Evolutionary conservation across 2,888 invertebrate genomes (phyloP).

Genomic region (Apamea crenata): DNA sequence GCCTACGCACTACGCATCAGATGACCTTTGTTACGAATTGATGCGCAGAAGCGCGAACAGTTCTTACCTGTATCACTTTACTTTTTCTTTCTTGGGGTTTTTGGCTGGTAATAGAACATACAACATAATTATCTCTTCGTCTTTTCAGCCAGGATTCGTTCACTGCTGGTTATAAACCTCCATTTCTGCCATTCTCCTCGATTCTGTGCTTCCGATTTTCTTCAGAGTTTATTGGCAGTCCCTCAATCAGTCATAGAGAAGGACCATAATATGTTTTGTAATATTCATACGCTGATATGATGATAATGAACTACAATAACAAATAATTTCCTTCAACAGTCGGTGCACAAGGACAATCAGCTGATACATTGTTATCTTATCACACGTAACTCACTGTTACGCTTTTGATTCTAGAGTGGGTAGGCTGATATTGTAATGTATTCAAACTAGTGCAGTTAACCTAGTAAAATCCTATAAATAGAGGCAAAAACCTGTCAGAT

Average conservation of each 20-base stretch:
- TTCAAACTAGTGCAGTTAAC: constrained; percentile 9
- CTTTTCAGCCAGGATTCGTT: neutral
- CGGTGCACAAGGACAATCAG: constrained; percentile 57
- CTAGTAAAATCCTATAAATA: neutral
- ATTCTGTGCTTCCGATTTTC: neutral
- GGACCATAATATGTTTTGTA: constrained; percentile 13
- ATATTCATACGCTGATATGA: constrained; percentile 30
- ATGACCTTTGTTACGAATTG: constrained; percentile 47
- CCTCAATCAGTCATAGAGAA: constrained; percentile 12
- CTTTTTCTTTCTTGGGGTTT: neutral
- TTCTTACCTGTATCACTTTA: constrained; percentile 1
- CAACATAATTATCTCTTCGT: neutral
- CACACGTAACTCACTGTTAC: constrained; percentile 43
- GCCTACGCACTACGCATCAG: constrained; percentile 48
- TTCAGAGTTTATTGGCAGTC: neutral
- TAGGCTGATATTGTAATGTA: constrained; percentile 20
- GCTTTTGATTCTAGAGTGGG: constrained; percentile 46
- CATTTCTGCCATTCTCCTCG: neutral
- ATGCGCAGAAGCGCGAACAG: constrained; percentile 36
- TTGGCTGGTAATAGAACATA: neutral
- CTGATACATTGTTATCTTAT: constrained; percentile 64
- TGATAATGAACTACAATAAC: constrained; percentile 57
- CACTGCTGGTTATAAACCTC: neutral
- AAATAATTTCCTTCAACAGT: constrained; percentile 54
- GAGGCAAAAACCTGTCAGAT: neutral